Evolutionary conservation across 1,140 invertebrate species (phyloP).

Genomic region (Trachymyrmex cornetzi): DNA sequence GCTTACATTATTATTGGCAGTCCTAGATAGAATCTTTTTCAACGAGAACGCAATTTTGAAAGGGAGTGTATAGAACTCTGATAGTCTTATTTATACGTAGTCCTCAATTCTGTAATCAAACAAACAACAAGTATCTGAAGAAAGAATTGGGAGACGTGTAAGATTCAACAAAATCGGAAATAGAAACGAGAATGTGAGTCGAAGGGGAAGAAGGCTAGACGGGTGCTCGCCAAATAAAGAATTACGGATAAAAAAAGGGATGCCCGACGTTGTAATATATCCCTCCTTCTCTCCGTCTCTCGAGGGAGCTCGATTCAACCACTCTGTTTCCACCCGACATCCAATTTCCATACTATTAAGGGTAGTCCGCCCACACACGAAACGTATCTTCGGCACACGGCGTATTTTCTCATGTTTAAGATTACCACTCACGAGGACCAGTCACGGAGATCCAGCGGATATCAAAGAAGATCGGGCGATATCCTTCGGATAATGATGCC

Average conservation of each 20-base stretch:
- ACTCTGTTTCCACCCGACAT: slow-evolving; percentile 83
- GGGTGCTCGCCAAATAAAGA: slow-evolving; percentile 37
- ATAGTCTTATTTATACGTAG: slow-evolving; percentile 3
- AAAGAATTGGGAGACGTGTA: not conserved
- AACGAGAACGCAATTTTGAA: slow-evolving; percentile 10
- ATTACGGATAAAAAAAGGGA: slow-evolving; percentile 39
- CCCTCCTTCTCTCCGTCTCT: slow-evolving; percentile 55
- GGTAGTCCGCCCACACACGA: slow-evolving; percentile 72
- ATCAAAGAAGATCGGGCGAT: slow-evolving; percentile 4
- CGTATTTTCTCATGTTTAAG: slow-evolving; percentile 42
- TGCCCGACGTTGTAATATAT: slow-evolving; percentile 36
- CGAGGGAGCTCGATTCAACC: slow-evolving; percentile 49
- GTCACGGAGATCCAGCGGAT: not conserved
- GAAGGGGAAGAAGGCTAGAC: not conserved
- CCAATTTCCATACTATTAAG: slow-evolving; percentile 86
- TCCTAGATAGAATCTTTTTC: slow-evolving; percentile 22
- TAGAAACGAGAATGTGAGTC: slow-evolving; percentile 3
- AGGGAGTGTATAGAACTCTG: not conserved
- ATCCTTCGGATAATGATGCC: not conserved
- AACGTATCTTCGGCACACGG: slow-evolving; percentile 68
- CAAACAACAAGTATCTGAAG: not conserved
- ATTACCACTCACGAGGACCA: slow-evolving; percentile 65
- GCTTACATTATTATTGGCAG: not conserved
- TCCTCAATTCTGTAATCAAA: not conserved
- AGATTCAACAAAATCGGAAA: not conserved